A percentile compares a stretch with the other conserved stretches of the same genome.
phyloP scores from a whole-genome alignment of 1,140 invertebrate genomes.

The Armadillidium nasatum region DNA sequence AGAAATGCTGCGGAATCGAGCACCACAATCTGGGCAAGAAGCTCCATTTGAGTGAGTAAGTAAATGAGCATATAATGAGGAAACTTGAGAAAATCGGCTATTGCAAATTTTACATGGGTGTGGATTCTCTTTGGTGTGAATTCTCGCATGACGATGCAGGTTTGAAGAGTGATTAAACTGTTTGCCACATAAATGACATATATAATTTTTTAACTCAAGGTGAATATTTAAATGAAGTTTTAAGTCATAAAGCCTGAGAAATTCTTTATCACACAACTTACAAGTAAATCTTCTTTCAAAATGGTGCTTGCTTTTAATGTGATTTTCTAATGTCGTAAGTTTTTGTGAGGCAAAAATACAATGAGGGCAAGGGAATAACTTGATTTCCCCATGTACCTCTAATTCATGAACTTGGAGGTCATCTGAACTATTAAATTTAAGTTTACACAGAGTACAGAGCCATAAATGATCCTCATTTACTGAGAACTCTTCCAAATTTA shows the following conservation, averaged over 20 bases:
- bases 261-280: slow-evolving; percentile 43
- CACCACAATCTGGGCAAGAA: slow-evolving; percentile 27
- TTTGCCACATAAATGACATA: slow-evolving; percentile 53
- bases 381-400: not conserved
- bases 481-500: too few species aligned
- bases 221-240: slow-evolving; percentile 53
- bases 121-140: slow-evolving; percentile 53
- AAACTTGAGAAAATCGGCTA: slow-evolving; percentile 51
- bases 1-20: slow-evolving; percentile 22
- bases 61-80: slow-evolving; percentile 38
- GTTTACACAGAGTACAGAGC: not conserved
- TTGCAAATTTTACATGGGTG: slow-evolving; percentile 53
- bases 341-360: not conserved
- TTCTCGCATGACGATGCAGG: slow-evolving; percentile 52
- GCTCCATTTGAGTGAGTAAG: not conserved
- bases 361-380: not conserved
- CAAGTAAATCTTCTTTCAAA: slow-evolving; percentile 29
- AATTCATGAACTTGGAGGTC: not conserved
- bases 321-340: not conserved
- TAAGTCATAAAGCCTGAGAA: slow-evolving; percentile 48
- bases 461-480: not conserved
- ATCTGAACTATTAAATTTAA: not conserved
- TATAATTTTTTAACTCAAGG: slow-evolving; percentile 51
- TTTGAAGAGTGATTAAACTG: slow-evolving; percentile 55
- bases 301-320: not conserved